These are phyloP conservation scores for Pseudobourletiella spinata DNA, from an alignment of 1,140 invertebrate species.

Conservation along the genomic window DNA sequence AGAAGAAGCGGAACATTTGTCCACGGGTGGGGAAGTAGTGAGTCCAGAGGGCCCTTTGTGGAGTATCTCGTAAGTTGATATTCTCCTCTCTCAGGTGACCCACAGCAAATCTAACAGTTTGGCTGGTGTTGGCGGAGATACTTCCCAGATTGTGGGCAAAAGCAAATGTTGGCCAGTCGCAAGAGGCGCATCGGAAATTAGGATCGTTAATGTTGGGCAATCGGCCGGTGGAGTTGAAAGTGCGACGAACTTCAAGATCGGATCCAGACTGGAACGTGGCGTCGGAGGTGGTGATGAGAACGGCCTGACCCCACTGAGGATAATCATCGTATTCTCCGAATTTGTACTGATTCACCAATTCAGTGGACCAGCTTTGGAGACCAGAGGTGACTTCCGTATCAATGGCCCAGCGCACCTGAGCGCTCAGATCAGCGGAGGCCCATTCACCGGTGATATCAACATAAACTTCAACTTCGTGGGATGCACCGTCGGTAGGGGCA, in stretches of 20 bases:
- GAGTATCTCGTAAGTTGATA: conserved; percentile 11
- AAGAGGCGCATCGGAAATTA: conserved; percentile 21
- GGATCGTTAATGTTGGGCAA: conserved; percentile 19
- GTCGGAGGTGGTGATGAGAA: conserved; percentile 5
- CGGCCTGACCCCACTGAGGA: conserved; percentile 24
- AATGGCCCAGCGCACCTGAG: conserved; percentile 11
- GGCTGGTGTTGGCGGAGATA: background rate
- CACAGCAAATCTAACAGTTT: conserved; percentile 12
- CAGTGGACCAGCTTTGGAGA: conserved; percentile 19
- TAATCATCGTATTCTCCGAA: conserved; percentile 18
- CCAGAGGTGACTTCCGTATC: background rate
- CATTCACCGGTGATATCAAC: conserved; percentile 31
- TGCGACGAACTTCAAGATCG: conserved; percentile 11
- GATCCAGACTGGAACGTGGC: conserved; percentile 12
- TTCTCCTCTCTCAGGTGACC: conserved; percentile 21
- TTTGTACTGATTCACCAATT: background rate
- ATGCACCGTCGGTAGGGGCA: conserved; percentile 1
- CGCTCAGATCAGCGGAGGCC: background rate
- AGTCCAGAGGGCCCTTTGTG: conserved; percentile 23
- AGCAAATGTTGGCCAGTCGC: conserved; percentile 23
- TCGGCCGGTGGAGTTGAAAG: conserved; percentile 9
- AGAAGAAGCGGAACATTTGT: conserved; percentile 27
- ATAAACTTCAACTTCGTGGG: conserved; percentile 27
- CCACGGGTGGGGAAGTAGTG: conserved; percentile 2
- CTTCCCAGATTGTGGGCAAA: conserved; percentile 24